A percentile compares a stretch with the other conserved stretches of the same genome.
These are phyloP conservation scores for Gallinago stenura DNA, from an alignment of 2,797 vertebrate species.

Conservation along the genomic window DNA sequence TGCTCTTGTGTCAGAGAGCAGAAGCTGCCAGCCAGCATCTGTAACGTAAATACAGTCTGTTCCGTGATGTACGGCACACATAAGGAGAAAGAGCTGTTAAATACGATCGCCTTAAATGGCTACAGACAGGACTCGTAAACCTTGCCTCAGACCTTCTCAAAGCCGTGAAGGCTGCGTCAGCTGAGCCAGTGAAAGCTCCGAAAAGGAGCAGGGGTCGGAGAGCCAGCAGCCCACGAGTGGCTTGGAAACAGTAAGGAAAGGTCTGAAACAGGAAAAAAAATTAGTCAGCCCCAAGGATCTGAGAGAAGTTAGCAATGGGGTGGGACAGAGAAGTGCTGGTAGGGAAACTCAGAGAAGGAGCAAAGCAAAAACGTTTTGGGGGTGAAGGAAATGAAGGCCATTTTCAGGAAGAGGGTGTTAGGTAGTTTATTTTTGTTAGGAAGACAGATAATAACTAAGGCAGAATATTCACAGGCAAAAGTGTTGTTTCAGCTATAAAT, in stretches of 20 bases:
- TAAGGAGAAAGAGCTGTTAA: background rate
- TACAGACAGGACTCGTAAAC: background rate
- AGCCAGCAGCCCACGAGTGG: background rate
- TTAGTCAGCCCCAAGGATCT: rapidly evolving
- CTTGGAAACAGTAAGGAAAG: background rate
- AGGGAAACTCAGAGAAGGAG: background rate
- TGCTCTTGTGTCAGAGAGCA: background rate
- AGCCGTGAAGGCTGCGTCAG: background rate
- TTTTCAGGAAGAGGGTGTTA: background rate
- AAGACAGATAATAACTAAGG: background rate
- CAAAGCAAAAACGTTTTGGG: background rate
- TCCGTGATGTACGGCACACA: background rate
- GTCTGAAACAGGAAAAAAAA: background rate
- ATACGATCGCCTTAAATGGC: background rate
- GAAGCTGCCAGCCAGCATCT: background rate
- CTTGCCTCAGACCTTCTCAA: background rate
- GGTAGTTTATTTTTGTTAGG: background rate
- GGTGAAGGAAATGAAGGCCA: background rate
- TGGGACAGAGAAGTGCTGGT: too few species aligned
- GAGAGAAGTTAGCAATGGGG: background rate
- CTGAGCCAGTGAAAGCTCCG: rapidly evolving
- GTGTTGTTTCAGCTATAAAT: background rate
- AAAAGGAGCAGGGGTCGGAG: background rate
- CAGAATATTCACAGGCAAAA: background rate
- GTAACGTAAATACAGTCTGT: background rate